These are phyloP conservation scores for Timandra comae DNA, from an alignment of 2,888 invertebrate species.

Conservation along the genomic window DNA sequence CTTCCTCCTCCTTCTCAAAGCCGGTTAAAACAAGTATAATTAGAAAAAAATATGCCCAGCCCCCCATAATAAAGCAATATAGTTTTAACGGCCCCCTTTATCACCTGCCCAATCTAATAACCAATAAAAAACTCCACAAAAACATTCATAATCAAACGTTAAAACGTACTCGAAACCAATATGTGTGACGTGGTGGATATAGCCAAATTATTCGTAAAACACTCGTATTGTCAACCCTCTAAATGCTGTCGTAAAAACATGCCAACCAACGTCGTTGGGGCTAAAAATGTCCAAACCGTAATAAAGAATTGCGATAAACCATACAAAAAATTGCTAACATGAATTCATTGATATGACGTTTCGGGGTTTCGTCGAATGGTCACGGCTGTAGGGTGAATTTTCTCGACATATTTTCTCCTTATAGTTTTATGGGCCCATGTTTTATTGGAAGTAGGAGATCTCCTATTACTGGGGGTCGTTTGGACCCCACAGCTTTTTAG, in stretches of 20 bases:
- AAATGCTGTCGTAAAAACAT: conserved; percentile 51
- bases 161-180: conserved; percentile 52
- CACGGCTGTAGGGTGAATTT: conserved; percentile 45
- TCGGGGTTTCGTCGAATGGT: conserved; percentile 61
- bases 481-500: conserved; percentile 34
- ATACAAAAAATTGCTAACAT: conserved; percentile 68
- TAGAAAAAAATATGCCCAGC: too few relatives aligned
- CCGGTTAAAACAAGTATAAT: too few relatives aligned
- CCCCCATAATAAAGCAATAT: too few relatives aligned
- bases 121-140: too few relatives aligned
- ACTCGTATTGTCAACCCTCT: conserved; percentile 46
- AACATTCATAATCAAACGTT: conserved; percentile 23
- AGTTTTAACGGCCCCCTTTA: too few relatives aligned
- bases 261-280: conserved; percentile 31
- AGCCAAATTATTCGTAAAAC: conserved; percentile 69
- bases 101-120: too few relatives aligned
- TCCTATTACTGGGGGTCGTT: conserved; percentile 56
- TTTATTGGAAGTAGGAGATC: conserved; percentile 68
- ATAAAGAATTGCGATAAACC: conserved; percentile 74
- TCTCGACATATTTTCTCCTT: conserved; percentile 64
- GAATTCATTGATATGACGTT: conserved; percentile 77
- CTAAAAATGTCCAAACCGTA: conserved; percentile 60
- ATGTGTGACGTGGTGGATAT: conserved; percentile 55
- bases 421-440: conserved; percentile 71
- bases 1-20: too few relatives aligned